phyloP scores from a whole-genome alignment of 2,888 invertebrate species.

The Auanema sp. region DNA sequence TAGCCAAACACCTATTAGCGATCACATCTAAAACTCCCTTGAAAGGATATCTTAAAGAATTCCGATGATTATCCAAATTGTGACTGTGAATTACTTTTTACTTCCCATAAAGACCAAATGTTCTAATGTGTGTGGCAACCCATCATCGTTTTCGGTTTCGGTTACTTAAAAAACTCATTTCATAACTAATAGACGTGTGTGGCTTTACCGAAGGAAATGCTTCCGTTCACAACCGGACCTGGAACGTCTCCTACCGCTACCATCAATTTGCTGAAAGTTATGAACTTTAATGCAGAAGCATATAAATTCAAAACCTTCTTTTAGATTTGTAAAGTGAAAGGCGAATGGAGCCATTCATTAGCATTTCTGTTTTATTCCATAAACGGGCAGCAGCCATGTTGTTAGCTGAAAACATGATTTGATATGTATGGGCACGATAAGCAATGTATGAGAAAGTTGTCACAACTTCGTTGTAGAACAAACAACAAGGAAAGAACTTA shows the following conservation, averaged over 20 bases:
- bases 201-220: slow-evolving; percentile 81
- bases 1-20: slow-evolving; percentile 80
- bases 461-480: background rate
- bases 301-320: slow-evolving; percentile 8
- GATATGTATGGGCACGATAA: slow-evolving; percentile 5
- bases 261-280: slow-evolving; percentile 68
- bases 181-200: too few relatives aligned
- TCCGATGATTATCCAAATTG: background rate
- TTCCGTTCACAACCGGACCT: slow-evolving; percentile 86
- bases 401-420: background rate
- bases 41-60: slow-evolving; percentile 71
- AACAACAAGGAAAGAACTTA: slow-evolving; percentile 4
- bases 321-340: slow-evolving; percentile 36
- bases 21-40: slow-evolving; percentile 74
- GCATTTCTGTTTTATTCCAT: slow-evolving; percentile 38
- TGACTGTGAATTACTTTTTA: slow-evolving; percentile 71
- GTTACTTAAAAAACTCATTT: slow-evolving; percentile 73
- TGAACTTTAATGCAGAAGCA: background rate
- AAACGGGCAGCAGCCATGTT: slow-evolving; percentile 26
- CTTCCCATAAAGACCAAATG: slow-evolving; percentile 89
- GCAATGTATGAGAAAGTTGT: slow-evolving; percentile 1
- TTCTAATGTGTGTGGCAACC: slow-evolving; percentile 87
- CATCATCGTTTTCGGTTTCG: slow-evolving; percentile 87
- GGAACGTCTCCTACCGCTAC: slow-evolving; percentile 83
- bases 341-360: slow-evolving; percentile 36